phyloP scores from a whole-genome alignment of 2,797 vertebrate species.

The Protosalanx chinensis region DNA sequence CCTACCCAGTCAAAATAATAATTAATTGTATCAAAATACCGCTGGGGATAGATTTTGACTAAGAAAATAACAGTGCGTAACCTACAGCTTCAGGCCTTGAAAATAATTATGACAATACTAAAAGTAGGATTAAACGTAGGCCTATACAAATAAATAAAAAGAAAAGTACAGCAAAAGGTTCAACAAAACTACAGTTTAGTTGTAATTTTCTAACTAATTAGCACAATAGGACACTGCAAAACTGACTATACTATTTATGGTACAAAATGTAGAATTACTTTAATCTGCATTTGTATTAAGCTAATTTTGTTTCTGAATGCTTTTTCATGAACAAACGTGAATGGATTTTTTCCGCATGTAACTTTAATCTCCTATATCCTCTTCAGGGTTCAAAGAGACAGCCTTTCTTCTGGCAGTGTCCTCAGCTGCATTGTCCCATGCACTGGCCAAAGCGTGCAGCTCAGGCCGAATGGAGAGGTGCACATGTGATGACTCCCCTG shows the following conservation, averaged over 20 bases:
- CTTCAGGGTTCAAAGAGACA: conserved; percentile 93
- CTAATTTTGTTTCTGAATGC: background rate
- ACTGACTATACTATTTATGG: background rate
- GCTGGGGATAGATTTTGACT: conserved; percentile 54
- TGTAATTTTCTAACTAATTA: no score
- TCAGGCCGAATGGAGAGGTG: conserved; percentile 97
- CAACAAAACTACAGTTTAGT: no score
- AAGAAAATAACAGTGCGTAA: conserved; percentile 63
- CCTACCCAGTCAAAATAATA: conserved; percentile 82
- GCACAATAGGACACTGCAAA: no score
- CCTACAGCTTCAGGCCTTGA: conserved; percentile 48
- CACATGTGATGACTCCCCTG: conserved; percentile 94
- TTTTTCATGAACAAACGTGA: background rate
- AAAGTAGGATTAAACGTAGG: background rate
- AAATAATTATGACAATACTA: conserved; percentile 32
- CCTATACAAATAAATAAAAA: background rate
- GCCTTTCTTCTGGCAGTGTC: conserved; percentile 94
- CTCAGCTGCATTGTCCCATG: conserved; percentile 88
- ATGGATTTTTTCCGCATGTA: background rate
- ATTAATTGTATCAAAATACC: conserved; percentile 80
- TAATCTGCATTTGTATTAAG: background rate
- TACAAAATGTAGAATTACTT: background rate
- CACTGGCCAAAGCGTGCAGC: conserved; percentile 93
- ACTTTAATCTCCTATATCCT: conserved; percentile 10
- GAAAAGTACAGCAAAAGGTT: no score